Evolutionary conservation across 2,797 vertebrate species (phyloP), one percentile per base, ranked within the genome.

Genomic region (Labroides dimidiatus): DNA sequence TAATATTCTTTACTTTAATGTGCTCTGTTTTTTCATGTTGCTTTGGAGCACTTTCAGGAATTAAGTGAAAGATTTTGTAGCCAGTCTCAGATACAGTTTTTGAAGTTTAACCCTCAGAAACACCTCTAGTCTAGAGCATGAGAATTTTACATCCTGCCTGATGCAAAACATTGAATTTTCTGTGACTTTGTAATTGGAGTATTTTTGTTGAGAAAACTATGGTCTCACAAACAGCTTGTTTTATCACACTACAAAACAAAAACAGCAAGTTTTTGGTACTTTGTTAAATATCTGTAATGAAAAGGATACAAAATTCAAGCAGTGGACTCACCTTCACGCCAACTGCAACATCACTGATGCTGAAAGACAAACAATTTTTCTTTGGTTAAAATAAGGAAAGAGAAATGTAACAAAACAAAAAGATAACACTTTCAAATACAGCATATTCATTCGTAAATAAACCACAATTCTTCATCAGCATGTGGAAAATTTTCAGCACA

Each of bases 321-420:
- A 59, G 15, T 21, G 36, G 53, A 77, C 95, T 94, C 95, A 99
- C 97, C 97, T 99, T 99, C 85, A 99, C 96, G 76, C 97, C 97
- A 94, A 98, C 97, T 86, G 96, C 94, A 95, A 99, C 96, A 88
- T 99, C 97, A 88, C 96, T 93, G 89, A 98, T 95, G 91, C 97
- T 98, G 95, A 69, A 93, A 95, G 60, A 86, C 30, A 82, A 49
- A 70, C 71, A 3, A 10, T 17, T 36, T 52, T 41, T 1, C 62
- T 19, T 12, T 48, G 19, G 16, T 82, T 21, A 83, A 51, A 16
- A 30, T 14, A 27, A 44, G 10, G 0, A 33, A 33, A 9, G 3
- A 33, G 4, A 33, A 33, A 33, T 33, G 30, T 33, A 33, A 33
- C 1, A 4, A 33, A 5, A 33, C 24, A 27, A 27, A 27, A 27